phyloP scores from a whole-genome alignment of 2,113 vertebrate genomes.

The Abramis brama region DNA sequence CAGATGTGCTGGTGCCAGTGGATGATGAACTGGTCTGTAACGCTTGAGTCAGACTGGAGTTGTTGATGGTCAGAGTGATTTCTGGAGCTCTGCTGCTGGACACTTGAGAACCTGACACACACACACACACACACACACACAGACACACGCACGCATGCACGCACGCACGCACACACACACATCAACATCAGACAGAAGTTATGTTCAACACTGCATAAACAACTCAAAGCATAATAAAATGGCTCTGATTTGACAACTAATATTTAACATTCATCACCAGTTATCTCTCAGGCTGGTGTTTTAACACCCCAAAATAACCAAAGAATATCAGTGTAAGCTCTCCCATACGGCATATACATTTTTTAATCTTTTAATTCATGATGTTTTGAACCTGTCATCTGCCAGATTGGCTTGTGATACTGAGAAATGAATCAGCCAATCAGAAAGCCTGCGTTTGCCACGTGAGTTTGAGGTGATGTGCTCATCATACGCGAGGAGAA shows the following conservation, averaged over 20 bases:
- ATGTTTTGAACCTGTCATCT: too few species aligned
- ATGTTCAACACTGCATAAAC: not conserved
- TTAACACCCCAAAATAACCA: too few species aligned
- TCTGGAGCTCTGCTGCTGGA: conserved; percentile 85
- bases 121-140: not conserved
- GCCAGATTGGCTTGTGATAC: too few species aligned
- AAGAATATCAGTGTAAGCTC: too few species aligned
- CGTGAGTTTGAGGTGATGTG: not conserved
- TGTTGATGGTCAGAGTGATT: conserved; percentile 97
- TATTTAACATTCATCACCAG: not conserved
- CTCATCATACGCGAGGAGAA: too few species aligned
- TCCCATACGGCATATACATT: too few species aligned
- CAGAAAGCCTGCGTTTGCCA: not conserved
- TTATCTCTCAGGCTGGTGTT: not conserved
- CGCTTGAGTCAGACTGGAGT: conserved; percentile 90
- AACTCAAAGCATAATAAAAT: not conserved
- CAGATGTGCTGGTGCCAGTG: conserved; percentile 73
- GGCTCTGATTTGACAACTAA: not conserved
- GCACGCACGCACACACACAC: not conserved
- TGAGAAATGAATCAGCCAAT: too few species aligned
- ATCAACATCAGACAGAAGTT: not conserved
- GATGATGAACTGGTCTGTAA: conserved; percentile 68
- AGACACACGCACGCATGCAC: conserved; percentile 7
- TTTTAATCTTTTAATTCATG: too few species aligned
- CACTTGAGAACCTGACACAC: conserved; percentile 82